Base-by-base conservation (phyloP, 2,888 invertebrate genomes). In the Aphodius sticticus region DNA sequence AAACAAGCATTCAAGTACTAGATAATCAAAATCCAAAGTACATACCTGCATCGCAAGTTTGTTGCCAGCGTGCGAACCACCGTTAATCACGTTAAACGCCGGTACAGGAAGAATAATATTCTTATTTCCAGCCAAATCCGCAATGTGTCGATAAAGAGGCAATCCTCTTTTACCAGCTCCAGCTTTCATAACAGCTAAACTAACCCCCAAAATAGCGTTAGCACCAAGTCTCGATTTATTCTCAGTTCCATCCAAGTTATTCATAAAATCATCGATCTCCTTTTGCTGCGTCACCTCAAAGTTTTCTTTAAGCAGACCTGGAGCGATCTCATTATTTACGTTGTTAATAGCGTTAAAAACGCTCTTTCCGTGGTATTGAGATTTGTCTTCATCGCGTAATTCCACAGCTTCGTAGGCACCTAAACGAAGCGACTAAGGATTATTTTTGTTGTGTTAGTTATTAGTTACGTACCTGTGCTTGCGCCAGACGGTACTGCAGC, bases 11-110 rank as follows among this genome's bases (percentile, higher is more conserved):
- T 75, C 26, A 16, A 75, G 35, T 75, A 35, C 12, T 36, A 75
- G 35, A 26, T 15, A 26, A 7, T 1, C 53, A 53, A 53, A 53
- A 53, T 53, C 53, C 53, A 53, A 53, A 53, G 53, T 83, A 97
- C 53, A 53, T 53, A 53, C 53, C 53, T 53, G 97, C 97, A 97
- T 97, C 82, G 97, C 97, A 84, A 97, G 91, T 89, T 98, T 99
- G 91, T 99, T 99, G 84, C 99, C 99, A 85, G 99, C 99, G 87
- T 99, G 99, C 75, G 97, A 97, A 78, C 99, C 99, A 83, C 99
- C 99, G 87, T 99, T 99, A 91, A 99, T 99, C 16, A 99, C 99
- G 88, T 99, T 99, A 91, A 99, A 98, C 72, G 99, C 98, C 71
- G 99, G 99, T 2, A 97, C 97, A 5, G 99, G 99, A 81, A 99